These are phyloP conservation scores for Trematomus loennbergii DNA, from an alignment of 2,113 vertebrate species.

Conservation along the genomic window DNA sequence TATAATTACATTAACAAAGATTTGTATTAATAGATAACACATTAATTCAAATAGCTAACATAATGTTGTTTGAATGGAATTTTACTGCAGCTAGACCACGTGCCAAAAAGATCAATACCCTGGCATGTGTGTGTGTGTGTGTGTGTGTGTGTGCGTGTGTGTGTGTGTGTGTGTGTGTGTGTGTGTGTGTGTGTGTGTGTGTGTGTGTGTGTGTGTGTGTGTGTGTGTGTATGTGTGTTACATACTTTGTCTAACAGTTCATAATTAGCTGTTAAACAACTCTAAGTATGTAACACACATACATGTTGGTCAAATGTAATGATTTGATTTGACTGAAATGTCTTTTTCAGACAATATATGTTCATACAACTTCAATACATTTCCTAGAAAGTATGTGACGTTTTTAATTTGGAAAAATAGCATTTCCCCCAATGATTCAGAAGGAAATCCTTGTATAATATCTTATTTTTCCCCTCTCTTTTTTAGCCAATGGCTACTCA, in stretches of 20 bases:
- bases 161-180: constrained; percentile 1
- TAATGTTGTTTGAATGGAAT: constrained; percentile 65
- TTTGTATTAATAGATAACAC: background rate
- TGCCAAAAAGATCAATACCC: constrained; percentile 70
- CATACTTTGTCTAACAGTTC: background rate
- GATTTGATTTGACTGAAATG: background rate
- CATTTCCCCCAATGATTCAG: background rate
- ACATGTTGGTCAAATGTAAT: background rate
- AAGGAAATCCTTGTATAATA: background rate
- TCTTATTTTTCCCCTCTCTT: background rate
- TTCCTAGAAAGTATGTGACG: background rate
- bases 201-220: background rate
- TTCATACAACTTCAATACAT: background rate
- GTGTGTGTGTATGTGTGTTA: background rate
- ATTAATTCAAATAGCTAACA: constrained; percentile 4
- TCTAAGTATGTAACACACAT: too few species aligned
- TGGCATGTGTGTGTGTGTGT: constrained; percentile 47
- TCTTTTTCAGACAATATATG: background rate
- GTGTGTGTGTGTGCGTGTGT: background rate
- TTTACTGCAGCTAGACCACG: constrained; percentile 61
- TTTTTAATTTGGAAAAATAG: background rate
- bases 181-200: constrained; percentile 14
- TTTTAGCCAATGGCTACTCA: constrained; percentile 85
- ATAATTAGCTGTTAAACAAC: background rate
- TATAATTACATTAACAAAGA: background rate